A percentile compares a stretch with the other conserved stretches of the same genome.
phyloP scores from a whole-genome alignment of 2,113 vertebrate species.

The Telmatochromis brichardi region DNA sequence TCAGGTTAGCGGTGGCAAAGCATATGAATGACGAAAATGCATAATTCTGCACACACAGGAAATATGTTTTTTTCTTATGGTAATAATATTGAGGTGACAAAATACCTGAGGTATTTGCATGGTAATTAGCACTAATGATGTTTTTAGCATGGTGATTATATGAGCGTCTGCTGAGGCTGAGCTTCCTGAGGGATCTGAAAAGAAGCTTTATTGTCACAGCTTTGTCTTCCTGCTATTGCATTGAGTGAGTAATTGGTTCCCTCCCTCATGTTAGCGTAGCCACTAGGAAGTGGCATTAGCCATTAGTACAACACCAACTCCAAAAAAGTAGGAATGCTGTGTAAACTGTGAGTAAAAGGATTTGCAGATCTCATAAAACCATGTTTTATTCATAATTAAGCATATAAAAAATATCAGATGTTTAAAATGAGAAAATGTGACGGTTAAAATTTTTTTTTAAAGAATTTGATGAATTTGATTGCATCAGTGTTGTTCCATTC shows the following conservation, averaged over 20 bases:
- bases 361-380: background rate
- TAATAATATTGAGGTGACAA: conserved; percentile 56
- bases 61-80: conserved; percentile 2
- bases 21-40: conserved; percentile 14
- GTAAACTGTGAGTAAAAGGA: background rate
- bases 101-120: conserved; percentile 62
- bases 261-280: background rate
- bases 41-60: conserved; percentile 18
- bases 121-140: conserved; percentile 62
- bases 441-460: background rate
- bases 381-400: background rate
- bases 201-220: conserved; percentile 33
- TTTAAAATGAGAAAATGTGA: background rate
- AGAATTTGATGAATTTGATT: background rate
- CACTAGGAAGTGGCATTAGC: background rate
- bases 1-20: background rate
- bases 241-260: background rate
- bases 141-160: conserved; percentile 64
- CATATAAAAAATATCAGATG: background rate
- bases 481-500: background rate
- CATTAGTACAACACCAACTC: background rate
- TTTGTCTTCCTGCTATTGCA: background rate
- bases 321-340: background rate
- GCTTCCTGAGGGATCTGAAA: conserved; percentile 29
- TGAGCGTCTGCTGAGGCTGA: conserved; percentile 25